A percentile compares a stretch with the other conserved stretches of the same genome.
Conservation (phyloP, 2,113 vertebrate genomes). For the Scytalopus superciliaris region DNA sequence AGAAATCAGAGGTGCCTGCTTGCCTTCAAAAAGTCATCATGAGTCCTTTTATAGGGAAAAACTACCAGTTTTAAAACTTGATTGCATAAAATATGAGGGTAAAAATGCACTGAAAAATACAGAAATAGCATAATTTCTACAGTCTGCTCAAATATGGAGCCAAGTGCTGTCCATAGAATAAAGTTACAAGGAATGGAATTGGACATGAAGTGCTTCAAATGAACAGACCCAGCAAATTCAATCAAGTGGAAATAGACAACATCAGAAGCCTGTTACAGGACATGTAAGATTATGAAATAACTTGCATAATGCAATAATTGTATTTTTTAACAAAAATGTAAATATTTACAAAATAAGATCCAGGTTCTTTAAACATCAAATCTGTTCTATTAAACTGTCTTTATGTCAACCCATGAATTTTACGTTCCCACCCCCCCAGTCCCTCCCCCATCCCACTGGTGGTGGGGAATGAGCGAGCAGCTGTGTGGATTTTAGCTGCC, state of each 20-base stretch:
- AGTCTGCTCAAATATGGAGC: not conserved
- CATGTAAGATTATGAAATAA: conserved; percentile 88
- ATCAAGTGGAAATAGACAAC: conserved; percentile 80
- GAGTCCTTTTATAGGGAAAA: not conserved
- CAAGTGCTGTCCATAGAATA: not conserved
- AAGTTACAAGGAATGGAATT: conserved; percentile 65
- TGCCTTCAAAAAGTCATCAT: not conserved
- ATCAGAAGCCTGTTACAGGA: conserved; percentile 86
- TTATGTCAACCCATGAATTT: not conserved
- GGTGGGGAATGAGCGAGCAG: not conserved
- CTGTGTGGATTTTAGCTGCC: not conserved
- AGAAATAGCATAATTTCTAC: not conserved
- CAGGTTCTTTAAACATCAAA: conserved; percentile 88
- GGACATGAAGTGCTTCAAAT: conserved; percentile 73
- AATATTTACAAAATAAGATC: conserved; percentile 90
- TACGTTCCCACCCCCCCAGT: not conserved
- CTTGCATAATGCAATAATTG: conserved; percentile 89
- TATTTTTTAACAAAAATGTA: conserved; percentile 90
- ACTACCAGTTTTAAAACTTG: rapidly evolving
- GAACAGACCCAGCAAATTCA: conserved; percentile 77
- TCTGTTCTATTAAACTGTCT: not conserved
- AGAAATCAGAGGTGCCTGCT: not conserved
- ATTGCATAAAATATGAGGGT: not conserved
- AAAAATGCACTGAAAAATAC: not conserved
- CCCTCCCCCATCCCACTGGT: not conserved